phyloP scores from a whole-genome alignment of 2,888 invertebrate genomes.

The Meteorus cinctellus region DNA sequence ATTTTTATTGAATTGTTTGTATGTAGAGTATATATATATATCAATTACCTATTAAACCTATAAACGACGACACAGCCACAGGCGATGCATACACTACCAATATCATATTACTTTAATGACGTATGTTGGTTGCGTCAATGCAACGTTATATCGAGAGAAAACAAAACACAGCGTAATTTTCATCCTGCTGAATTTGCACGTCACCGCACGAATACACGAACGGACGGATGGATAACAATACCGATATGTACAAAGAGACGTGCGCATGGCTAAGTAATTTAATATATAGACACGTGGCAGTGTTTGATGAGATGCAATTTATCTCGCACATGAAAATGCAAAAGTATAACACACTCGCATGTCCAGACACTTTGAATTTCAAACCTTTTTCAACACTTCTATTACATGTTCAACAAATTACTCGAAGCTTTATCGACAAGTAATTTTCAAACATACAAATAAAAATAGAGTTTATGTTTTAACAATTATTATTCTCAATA shows the following conservation, averaged over 20 bases:
- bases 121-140: conserved; percentile 8
- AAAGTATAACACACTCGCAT: background rate
- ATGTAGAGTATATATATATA: background rate
- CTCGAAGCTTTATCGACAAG: too few species aligned
- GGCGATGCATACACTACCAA: background rate
- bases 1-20: background rate
- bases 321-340: background rate
- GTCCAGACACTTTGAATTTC: background rate
- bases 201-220: background rate
- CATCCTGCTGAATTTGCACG: background rate
- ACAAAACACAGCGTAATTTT: background rate
- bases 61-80: background rate
- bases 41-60: background rate
- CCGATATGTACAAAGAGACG: background rate
- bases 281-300: background rate
- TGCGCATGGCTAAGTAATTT: conserved; percentile 1
- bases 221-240: conserved; percentile 3
- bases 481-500: too few species aligned
- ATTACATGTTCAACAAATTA: too few species aligned
- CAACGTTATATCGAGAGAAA: background rate
- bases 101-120: conserved; percentile 8
- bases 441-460: too few species aligned
- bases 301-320: background rate
- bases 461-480: too few species aligned
- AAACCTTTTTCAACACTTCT: too few species aligned